Percentiles rank a stretch among this genome's conserved stretches.
Conservation (phyloP, 2,797 vertebrate species). For the Pyrocephalus nanus region DNA sequence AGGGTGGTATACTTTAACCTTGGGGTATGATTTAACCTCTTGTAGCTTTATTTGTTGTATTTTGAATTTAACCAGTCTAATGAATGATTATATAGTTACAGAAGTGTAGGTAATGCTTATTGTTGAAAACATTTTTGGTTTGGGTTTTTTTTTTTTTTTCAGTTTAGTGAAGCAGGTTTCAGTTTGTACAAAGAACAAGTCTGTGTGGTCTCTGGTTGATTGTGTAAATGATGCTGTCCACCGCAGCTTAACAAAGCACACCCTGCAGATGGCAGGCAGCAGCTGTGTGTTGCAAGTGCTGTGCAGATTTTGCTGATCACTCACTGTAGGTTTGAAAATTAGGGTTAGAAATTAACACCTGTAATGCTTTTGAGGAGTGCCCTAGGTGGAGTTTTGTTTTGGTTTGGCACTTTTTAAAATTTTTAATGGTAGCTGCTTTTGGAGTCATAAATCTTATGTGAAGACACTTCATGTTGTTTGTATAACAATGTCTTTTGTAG, state of each 20-base stretch:
- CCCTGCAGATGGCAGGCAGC: conserved; percentile 41
- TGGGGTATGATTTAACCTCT: neutral
- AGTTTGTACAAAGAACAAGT: neutral
- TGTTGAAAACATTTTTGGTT: neutral
- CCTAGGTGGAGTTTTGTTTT: neutral
- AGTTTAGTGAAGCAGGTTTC: neutral
- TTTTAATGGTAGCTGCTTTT: neutral
- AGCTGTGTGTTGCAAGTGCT: neutral
- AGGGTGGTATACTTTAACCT: neutral
- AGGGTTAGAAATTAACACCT: neutral
- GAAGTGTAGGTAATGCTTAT: neutral
- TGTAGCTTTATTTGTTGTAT: neutral
- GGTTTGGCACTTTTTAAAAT: neutral
- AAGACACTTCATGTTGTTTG: neutral
- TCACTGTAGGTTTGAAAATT: neutral
- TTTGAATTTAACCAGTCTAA: neutral
- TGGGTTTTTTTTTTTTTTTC: neutral
- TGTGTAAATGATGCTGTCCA: neutral
- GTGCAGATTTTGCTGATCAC: neutral
- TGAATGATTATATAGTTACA: neutral
- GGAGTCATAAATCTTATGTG: neutral
- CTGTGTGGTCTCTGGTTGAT: neutral
- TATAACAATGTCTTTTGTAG: neutral
- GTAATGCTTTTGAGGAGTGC: neutral
- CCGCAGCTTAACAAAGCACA: neutral